A percentile compares a stretch with the other conserved stretches of the same genome.
These are phyloP conservation scores for Heliothis subflexa DNA, from an alignment of 1,140 invertebrate genomes.

Conservation along the genomic window DNA sequence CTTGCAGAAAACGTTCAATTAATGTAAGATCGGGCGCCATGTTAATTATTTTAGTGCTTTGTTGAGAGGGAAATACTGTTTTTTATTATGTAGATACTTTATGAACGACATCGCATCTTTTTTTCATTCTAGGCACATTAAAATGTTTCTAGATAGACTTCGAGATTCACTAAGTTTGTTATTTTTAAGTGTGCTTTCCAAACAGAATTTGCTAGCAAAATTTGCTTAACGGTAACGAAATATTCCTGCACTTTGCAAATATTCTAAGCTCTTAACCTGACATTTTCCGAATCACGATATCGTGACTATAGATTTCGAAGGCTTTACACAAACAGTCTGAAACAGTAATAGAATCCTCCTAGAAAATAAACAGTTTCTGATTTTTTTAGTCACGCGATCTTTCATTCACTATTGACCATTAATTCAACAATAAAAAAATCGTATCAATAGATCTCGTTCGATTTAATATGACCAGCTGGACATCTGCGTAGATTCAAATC, in stretches of 20 bases:
- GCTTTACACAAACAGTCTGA: constrained; percentile 20
- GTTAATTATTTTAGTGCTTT: constrained; percentile 42
- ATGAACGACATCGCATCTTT: no score
- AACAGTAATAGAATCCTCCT: constrained; percentile 32
- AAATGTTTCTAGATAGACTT: background rate
- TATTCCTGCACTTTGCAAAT: constrained; percentile 17
- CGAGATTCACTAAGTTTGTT: background rate
- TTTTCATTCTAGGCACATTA: background rate
- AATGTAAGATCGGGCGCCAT: constrained; percentile 52
- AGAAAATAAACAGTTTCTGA: background rate
- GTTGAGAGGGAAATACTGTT: background rate
- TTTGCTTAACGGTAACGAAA: background rate
- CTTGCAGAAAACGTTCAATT: constrained; percentile 68
- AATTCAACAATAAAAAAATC: constrained; percentile 57
- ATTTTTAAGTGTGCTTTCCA: background rate
- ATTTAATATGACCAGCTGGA: constrained; percentile 74
- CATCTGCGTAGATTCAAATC: constrained; percentile 54
- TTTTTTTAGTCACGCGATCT: constrained; percentile 34
- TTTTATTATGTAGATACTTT: background rate
- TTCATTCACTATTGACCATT: constrained; percentile 53
- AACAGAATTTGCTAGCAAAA: constrained; percentile 1
- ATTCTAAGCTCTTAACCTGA: constrained; percentile 4
- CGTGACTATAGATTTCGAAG: constrained; percentile 29
- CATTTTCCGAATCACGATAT: constrained; percentile 32
- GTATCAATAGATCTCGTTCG: constrained; percentile 76